A percentile compares a stretch with the other conserved stretches of the same genome.
Conservation (phyloP, 2,113 vertebrate genomes). For the Notothenia rossii region DNA sequence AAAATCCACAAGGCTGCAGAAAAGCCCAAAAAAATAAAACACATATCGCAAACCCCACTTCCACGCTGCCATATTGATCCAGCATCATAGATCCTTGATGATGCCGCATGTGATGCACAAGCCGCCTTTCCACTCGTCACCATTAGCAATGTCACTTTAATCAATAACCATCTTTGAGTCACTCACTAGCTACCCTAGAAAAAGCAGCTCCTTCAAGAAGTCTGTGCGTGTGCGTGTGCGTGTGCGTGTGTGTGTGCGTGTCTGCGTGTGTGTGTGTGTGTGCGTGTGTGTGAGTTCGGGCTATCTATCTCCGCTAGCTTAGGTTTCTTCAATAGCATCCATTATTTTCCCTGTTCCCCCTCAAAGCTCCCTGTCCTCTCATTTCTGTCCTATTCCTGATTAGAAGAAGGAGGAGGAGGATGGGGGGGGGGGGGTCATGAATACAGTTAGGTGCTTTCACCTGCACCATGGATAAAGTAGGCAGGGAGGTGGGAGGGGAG, state of each 20-base stretch:
- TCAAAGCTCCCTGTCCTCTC: conserved; percentile 21
- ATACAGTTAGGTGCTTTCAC: conserved; percentile 72
- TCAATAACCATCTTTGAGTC: conserved; percentile 66
- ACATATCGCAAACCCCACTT: conserved; percentile 35
- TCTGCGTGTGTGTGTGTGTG: background rate
- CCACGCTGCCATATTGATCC: conserved; percentile 52
- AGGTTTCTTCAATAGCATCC: conserved; percentile 65
- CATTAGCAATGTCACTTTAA: conserved; percentile 60
- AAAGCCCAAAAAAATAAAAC: conserved; percentile 44
- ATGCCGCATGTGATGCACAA: conserved; percentile 23
- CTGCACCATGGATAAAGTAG: conserved; percentile 28
- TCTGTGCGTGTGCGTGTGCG: background rate
- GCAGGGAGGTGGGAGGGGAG: background rate
- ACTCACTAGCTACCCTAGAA: background rate
- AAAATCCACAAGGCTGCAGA: conserved; percentile 39
- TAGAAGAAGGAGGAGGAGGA: conserved; percentile 10
- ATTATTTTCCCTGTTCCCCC: conserved; percentile 47
- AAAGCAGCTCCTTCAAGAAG: conserved; percentile 33
- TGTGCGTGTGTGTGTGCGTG: background rate
- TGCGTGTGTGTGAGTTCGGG: background rate
- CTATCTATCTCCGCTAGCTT: conserved; percentile 49
- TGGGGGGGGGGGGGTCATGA: background rate
- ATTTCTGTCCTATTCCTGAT: conserved; percentile 54
- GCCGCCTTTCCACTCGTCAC: conserved; percentile 20
- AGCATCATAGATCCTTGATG: conserved; percentile 41